Evolutionary conservation across 2,113 vertebrate species (phyloP), one percentile per base, ranked within the genome.

Genomic region (Cathartes aura): DNA sequence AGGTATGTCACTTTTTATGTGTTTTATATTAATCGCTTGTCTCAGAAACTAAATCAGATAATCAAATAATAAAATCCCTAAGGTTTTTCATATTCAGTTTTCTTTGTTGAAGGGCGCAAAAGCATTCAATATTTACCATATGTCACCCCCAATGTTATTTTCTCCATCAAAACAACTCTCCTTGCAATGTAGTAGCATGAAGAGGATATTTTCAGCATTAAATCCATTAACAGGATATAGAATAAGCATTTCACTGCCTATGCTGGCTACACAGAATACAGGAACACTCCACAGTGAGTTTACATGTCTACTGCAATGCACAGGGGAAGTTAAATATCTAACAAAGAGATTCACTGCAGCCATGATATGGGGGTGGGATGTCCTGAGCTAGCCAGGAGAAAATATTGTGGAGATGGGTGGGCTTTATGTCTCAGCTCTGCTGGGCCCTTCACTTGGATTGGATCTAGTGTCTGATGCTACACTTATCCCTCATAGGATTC

Each of bases 1-100:
- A 95, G 85, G 75, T 96, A 82, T 73, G 96, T 96, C 87, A 96
- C 80, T 96, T 94, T 93, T 24, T 50, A 36, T 85, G n/a, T 80
- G 52, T 70, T 96, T 97, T 91, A 90, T 82, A 96, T 84, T 89
- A 95, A 94, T 87, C 30, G 23, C 36, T 96, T 18, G 24, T 96
- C 90, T 89, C 62, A 58, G 66, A 70, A 98, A 97, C 40, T 55
- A 72, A 91, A 96, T 72, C 92, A 92, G 56, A 70, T 93, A 89
- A 79, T 93, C 79, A 91, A 95, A 92, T 76, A 85, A 91, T 85
- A 90, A 96, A 80, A 92, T 87, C 85, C 88, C 67, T 72, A 36
- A 74, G 36, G n/a, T 79, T 90, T 71, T 83, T 30, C 15, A 15
- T 75, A 87, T 68, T 45, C 27, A 50, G 27, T 91, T 82, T 85